phyloP scores from a whole-genome alignment of 2,797 vertebrate species.

The Malurus leucopterus region DNA sequence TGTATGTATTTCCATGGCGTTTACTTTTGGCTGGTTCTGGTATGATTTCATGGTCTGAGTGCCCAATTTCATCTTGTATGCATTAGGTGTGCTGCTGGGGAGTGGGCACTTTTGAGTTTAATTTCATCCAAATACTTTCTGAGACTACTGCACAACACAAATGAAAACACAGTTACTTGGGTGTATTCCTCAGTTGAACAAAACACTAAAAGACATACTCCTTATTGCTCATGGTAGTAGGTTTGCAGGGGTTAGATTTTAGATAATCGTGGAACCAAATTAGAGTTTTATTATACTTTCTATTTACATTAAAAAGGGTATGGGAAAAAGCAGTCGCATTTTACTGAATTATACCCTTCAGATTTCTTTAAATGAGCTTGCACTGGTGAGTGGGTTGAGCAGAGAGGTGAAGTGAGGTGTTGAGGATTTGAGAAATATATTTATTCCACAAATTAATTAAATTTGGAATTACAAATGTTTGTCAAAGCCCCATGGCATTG shows the following conservation, averaged over 20 bases:
- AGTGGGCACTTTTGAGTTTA: neutral
- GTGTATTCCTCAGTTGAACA: neutral
- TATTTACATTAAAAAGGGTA: neutral
- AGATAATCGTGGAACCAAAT: neutral
- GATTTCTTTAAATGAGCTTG: slow-evolving; percentile 9
- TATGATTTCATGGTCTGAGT: neutral
- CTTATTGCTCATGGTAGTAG: neutral
- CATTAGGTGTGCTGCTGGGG: neutral
- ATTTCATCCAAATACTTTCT: neutral
- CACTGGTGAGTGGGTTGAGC: neutral
- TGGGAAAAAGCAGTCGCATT: neutral
- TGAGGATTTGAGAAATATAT: slow-evolving; percentile 7
- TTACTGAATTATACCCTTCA: neutral
- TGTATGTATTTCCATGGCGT: neutral
- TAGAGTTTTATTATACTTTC: neutral
- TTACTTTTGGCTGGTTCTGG: neutral
- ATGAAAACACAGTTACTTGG: neutral
- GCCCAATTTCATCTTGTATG: neutral
- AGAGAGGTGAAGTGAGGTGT: neutral
- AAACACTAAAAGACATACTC: neutral
- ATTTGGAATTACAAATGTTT: neutral
- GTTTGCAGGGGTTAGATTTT: neutral
- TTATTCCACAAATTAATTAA: slow-evolving; percentile 34
- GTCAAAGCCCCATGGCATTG: neutral
- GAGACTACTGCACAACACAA: neutral